A percentile compares a stretch with the other conserved stretches of the same genome.
Evolutionary conservation across 2,113 vertebrate species (phyloP).

Genomic region (Rhinopomastus cyanomelas): DNA sequence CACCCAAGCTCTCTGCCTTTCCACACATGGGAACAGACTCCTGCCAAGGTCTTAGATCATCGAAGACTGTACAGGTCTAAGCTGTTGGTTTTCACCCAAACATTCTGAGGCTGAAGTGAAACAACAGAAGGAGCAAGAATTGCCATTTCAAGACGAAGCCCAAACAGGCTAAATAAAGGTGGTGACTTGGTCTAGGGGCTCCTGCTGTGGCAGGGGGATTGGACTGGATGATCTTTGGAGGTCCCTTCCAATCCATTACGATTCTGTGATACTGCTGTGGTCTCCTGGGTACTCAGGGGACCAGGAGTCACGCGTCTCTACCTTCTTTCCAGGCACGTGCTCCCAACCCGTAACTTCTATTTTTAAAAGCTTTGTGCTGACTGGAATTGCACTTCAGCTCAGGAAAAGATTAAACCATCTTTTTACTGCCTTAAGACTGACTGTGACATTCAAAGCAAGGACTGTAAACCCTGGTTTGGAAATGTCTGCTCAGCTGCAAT

Average conservation of each 20-base stretch:
- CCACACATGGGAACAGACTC: not conserved
- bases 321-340: not conserved
- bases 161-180: not conserved
- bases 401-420: slow-evolving; percentile 17
- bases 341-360: not conserved
- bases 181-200: no score
- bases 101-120: not conserved
- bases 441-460: slow-evolving; percentile 22
- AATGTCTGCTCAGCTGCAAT: slow-evolving; percentile 66
- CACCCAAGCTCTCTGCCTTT: not conserved
- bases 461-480: slow-evolving; percentile 39
- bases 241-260: no score
- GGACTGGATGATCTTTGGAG: no score
- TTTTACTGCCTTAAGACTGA: slow-evolving; percentile 57
- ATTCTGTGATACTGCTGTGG: not conserved
- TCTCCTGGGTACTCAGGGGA: not conserved
- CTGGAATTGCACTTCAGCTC: not conserved
- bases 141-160: not conserved
- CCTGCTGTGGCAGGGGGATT: no score
- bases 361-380: slow-evolving; percentile 13
- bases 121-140: not conserved
- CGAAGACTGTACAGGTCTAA: not conserved
- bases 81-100: not conserved
- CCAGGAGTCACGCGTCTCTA: not conserved
- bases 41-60: not conserved